Conservation (phyloP, 2,797 vertebrate species). For the Paratrypauchen microcephalus region DNA sequence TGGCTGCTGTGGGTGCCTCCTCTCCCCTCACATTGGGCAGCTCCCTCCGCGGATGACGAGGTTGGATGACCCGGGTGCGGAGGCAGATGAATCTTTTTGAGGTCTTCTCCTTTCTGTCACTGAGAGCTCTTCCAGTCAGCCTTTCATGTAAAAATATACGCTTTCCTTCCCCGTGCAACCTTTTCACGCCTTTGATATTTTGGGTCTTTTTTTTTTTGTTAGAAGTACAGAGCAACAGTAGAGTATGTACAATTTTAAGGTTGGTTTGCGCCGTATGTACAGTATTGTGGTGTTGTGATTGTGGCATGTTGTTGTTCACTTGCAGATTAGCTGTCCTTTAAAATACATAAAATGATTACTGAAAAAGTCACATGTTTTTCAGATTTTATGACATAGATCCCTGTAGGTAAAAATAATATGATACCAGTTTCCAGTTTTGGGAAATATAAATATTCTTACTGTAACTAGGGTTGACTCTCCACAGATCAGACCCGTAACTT, state of each 20-base stretch:
- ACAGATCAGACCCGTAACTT: too few species aligned
- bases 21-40: slow-evolving; percentile 71
- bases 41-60: slow-evolving; percentile 71
- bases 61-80: slow-evolving; percentile 71
- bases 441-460: too few species aligned
- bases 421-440: too few species aligned
- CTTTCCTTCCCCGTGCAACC: slow-evolving; percentile 39
- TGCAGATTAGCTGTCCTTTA: neutral
- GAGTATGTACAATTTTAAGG: neutral
- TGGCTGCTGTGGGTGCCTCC: slow-evolving; percentile 53
- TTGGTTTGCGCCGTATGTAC: neutral
- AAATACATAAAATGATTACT: neutral
- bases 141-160: slow-evolving; percentile 60
- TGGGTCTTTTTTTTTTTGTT: slow-evolving; percentile 23
- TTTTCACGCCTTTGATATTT: slow-evolving; percentile 48
- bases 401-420: too few species aligned
- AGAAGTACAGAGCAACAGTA: slow-evolving; percentile 6
- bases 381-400: too few species aligned
- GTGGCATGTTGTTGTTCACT: neutral
- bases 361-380: too few species aligned
- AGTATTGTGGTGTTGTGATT: neutral
- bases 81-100: slow-evolving; percentile 68
- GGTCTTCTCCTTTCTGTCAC: slow-evolving; percentile 49
- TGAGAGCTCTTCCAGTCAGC: slow-evolving; percentile 49
- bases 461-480: too few species aligned